phyloP scores from a whole-genome alignment of 2,113 vertebrate species.

The Lota lota region DNA sequence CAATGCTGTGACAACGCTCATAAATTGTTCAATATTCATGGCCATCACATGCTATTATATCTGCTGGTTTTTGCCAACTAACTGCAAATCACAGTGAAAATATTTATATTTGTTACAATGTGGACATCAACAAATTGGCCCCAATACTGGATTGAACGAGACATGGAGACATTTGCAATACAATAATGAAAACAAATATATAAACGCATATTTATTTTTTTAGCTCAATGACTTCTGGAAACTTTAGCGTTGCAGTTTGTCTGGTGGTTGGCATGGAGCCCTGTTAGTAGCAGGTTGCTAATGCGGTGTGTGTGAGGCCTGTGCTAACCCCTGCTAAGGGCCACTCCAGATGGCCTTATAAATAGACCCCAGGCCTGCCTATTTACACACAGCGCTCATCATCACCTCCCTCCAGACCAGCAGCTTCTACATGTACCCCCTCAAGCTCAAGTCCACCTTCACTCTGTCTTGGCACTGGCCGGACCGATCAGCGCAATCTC shows the following conservation, averaged over 20 bases:
- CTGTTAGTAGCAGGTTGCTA: slow-evolving; percentile 55
- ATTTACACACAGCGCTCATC: slow-evolving; percentile 68
- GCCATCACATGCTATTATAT: too few species aligned
- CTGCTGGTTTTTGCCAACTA: too few species aligned
- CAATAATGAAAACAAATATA: too few species aligned
- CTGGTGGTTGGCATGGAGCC: slow-evolving; percentile 43
- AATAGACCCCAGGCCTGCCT: slow-evolving; percentile 70
- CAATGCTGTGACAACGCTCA: too few species aligned
- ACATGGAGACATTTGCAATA: too few species aligned
- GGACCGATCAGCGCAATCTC: slow-evolving; percentile 35
- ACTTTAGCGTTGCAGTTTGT: slow-evolving; percentile 8
- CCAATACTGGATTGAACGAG: too few species aligned
- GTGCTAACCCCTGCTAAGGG: slow-evolving; percentile 62
- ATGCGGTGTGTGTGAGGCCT: slow-evolving; percentile 34
- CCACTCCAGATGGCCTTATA: slow-evolving; percentile 69
- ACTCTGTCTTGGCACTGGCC: slow-evolving; percentile 33
- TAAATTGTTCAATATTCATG: too few species aligned
- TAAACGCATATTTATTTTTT: too few species aligned
- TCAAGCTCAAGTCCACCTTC: slow-evolving; percentile 37
- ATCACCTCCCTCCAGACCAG: slow-evolving; percentile 55
- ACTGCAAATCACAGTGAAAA: too few species aligned
- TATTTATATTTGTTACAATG: too few species aligned
- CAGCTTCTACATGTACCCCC: not conserved
- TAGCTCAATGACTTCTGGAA: not conserved
- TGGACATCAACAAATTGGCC: too few species aligned